Base-by-base conservation (phyloP, 1,140 invertebrate genomes). In the Camponotus floridanus region DNA sequence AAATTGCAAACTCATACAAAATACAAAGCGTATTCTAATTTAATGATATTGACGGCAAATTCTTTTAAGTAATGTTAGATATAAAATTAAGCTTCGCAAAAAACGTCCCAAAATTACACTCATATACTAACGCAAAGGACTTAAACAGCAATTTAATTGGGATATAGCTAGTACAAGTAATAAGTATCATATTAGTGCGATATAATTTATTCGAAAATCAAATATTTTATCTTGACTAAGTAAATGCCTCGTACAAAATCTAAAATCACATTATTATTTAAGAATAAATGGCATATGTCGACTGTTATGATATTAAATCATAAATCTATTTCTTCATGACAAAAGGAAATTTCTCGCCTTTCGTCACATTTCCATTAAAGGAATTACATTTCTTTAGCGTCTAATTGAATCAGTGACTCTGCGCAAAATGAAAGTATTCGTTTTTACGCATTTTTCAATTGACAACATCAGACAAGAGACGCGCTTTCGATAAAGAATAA, bases 141-240 rank as follows among this genome's bases (percentile, higher is more conserved):
- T 61, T 74, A 74, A 62, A 48, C 13, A 55, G 73, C 68, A 61
- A 83, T 83, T 73, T 73, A 9, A 7, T 45, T 1, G 31, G 6
- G 15, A 18, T 21, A 26, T 18, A 74, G 13, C 6, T 45, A 45
- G 9, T 31, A 4, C 36, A 7, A 13, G 48, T 71, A 80, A 59
- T 59, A 71, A 81, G 71, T 8, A 21, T 59, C 39, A n/a, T 3
- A 8, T 2, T 0, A 11, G 31, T 55, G n/a, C 15, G 8, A 7
- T 39, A 36, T 59, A 71, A 81, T 71, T 71, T 71, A 45, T 45
- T 81, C n/a, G 21, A 80, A 51, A 51, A 80, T 71, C 6, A 21
- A 71, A 81, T 42, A 57, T 18, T 33, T 45, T 33, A 81, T 71
- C 26, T 31, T 8, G 21, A 48, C 9, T 67, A 67, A 67, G 42